Evolutionary conservation across 2,888 invertebrate genomes (phyloP).

Genomic region (Cheilosia vernalis): DNA sequence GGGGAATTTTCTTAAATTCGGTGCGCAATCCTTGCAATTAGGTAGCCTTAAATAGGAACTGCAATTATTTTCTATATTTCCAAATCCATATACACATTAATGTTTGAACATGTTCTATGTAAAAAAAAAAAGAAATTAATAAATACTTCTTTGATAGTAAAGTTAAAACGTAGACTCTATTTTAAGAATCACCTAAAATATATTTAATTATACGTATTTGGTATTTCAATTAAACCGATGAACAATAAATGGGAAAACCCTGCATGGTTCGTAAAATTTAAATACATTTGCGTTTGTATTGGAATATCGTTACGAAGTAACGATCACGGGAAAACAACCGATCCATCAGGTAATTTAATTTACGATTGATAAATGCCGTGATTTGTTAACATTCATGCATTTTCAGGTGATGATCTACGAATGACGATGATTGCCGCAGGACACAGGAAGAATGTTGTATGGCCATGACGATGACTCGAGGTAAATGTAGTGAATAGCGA

Average conservation of each 20-base stretch:
- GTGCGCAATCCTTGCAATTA: conserved; percentile 74
- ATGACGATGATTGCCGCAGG: too few species aligned
- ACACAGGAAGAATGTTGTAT: too few species aligned
- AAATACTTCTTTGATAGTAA: conserved; percentile 19
- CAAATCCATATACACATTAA: neutral
- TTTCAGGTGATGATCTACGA: too few species aligned
- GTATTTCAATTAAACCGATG: neutral
- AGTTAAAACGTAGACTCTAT: conserved; percentile 22
- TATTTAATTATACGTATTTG: conserved; percentile 21
- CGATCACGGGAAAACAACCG: neutral
- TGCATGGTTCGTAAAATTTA: neutral
- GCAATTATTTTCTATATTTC: neutral
- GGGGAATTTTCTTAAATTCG: conserved; percentile 77
- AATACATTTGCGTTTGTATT: neutral
- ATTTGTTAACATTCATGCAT: too few species aligned
- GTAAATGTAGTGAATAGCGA: too few species aligned
- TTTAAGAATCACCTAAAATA: conserved; percentile 19
- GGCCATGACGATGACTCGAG: too few species aligned
- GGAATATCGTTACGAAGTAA: neutral
- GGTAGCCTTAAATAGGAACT: conserved; percentile 75
- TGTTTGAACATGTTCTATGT: conserved; percentile 14
- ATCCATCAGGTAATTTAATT: neutral
- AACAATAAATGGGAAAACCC: conserved; percentile 3
- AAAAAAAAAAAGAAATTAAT: neutral
- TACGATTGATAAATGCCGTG: too few species aligned